Conservation (phyloP, 53 echinoderm and acorn worm genomes). For the Pentamera pediparva region DNA sequence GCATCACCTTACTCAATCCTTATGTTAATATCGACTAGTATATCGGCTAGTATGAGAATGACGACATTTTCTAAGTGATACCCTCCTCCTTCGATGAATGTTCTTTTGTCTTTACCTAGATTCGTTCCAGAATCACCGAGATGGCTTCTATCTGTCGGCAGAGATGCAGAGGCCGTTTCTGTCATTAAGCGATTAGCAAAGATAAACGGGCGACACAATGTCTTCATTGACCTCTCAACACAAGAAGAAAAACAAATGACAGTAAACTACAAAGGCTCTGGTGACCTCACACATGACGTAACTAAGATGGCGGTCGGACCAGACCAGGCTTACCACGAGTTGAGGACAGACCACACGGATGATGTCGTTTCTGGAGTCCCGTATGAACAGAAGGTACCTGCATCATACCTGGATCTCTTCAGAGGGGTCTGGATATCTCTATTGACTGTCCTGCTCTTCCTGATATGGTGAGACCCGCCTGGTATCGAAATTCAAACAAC, state of each 20-base stretch:
- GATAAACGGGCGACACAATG: background rate
- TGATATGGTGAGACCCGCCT: constrained; percentile 12
- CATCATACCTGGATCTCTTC: constrained; percentile 18
- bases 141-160: constrained; percentile 24
- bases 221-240: background rate
- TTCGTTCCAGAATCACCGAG: constrained; percentile 17
- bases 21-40: no score
- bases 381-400: no score
- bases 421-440: background rate
- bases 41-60: no score
- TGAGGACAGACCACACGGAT: background rate
- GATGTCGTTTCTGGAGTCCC: no score
- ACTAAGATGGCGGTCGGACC: background rate
- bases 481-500: no score
- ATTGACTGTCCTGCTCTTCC: background rate
- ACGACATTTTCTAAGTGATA: no score
- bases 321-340: no score
- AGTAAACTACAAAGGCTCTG: background rate
- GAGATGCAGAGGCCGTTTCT: background rate
- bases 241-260: background rate
- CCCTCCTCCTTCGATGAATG: no score
- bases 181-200: background rate
- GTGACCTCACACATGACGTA: no score
- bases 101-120: no score
- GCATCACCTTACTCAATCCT: no score